Evolutionary conservation across 2,797 vertebrate species (phyloP).

Genomic region (Pygocentrus nattereri): DNA sequence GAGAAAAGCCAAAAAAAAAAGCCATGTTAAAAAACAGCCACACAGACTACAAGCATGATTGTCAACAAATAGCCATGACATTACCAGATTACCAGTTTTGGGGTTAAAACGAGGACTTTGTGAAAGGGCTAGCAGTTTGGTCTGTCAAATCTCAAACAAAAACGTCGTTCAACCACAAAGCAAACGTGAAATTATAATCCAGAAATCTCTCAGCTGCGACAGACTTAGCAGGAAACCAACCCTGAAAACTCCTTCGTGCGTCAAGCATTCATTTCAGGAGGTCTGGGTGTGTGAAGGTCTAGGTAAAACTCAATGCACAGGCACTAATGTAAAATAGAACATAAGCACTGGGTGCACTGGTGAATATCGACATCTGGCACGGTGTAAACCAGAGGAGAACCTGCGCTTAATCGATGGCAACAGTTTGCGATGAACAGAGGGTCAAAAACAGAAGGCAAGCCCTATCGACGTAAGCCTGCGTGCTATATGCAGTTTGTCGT

Average conservation of each 20-base stretch:
- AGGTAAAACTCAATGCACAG: background rate
- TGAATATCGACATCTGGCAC: background rate
- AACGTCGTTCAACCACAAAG: background rate
- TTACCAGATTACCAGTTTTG: background rate
- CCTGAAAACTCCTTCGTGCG: background rate
- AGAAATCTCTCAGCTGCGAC: background rate
- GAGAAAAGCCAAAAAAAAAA: conserved; percentile 70
- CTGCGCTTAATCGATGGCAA: conserved; percentile 28
- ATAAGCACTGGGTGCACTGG: background rate
- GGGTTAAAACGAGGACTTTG: background rate
- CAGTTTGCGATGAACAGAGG: conserved; percentile 29
- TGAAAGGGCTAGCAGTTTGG: background rate
- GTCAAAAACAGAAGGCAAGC: conserved; percentile 20
- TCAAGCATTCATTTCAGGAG: background rate
- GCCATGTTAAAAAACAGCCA: conserved; percentile 40
- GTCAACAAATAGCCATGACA: background rate
- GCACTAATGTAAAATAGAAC: background rate
- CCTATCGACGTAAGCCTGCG: conserved; percentile 28
- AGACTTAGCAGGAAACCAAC: background rate
- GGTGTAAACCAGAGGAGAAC: conserved; percentile 9
- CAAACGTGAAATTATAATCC: too few relatives aligned
- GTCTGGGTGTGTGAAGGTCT: background rate
- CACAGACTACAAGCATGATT: background rate
- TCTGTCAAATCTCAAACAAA: background rate
- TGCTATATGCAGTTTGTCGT: conserved; percentile 46